Evolutionary conservation across 2,113 vertebrate genomes (phyloP).

Genomic region (Etia nguti): DNA sequence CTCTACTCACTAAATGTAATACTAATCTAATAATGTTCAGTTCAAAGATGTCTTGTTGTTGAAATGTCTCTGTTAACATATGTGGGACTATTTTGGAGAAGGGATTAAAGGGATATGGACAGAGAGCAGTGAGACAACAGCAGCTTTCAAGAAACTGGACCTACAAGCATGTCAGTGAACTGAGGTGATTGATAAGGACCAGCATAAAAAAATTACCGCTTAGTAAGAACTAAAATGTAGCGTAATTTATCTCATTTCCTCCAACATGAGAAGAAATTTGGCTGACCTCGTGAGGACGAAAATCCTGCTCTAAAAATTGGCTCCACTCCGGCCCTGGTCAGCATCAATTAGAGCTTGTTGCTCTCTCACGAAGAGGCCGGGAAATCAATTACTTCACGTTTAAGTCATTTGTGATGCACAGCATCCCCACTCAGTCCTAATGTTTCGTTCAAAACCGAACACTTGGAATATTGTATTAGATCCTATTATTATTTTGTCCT

Average conservation of each 20-base stretch:
- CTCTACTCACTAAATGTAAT: not conserved
- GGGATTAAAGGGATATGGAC: not conserved
- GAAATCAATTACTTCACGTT: not conserved
- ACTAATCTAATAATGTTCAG: not conserved
- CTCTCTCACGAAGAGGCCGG: not conserved
- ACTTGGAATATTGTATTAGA: not conserved
- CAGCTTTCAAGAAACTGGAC: not conserved
- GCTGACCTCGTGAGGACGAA: not conserved
- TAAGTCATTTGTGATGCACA: not conserved
- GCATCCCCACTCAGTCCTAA: not conserved
- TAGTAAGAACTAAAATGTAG: not conserved
- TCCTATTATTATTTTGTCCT: not conserved
- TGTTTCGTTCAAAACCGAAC: not conserved
- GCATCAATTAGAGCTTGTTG: not conserved
- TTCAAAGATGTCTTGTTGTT: not conserved
- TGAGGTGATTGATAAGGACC: not conserved
- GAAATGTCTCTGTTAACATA: not conserved
- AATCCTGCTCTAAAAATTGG: not conserved
- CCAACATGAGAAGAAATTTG: not conserved
- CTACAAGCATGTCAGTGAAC: not conserved
- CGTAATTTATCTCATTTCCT: not conserved
- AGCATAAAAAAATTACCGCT: not conserved
- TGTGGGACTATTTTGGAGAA: not conserved
- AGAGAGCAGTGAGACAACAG: not conserved
- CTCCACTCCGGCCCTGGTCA: not conserved